Evolutionary conservation across 2,888 invertebrate genomes (phyloP).

Genomic region (Melipona bicolor): DNA sequence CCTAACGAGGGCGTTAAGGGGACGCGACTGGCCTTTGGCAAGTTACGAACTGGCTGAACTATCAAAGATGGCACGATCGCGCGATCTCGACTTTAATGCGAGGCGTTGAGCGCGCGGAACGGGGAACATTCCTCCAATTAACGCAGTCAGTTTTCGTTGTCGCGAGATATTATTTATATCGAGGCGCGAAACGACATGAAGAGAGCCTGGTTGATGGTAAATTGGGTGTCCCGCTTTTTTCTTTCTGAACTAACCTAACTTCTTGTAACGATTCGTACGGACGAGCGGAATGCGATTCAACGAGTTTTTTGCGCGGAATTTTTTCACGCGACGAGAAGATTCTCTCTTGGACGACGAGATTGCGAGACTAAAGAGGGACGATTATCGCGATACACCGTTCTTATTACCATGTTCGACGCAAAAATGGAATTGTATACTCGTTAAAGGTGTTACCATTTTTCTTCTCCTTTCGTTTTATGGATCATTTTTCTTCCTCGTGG

Average conservation of each 20-base stretch:
- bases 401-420: constrained; percentile 44
- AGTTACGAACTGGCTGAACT: constrained; percentile 35
- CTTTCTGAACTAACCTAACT: not conserved
- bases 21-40: constrained; percentile 22
- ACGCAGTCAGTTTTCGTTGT: not conserved
- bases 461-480: constrained; percentile 13
- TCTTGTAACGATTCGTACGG: not conserved
- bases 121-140: not conserved
- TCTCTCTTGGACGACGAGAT: constrained; percentile 7
- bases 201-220: too few relatives aligned
- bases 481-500: constrained; percentile 24
- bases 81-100: constrained; percentile 1
- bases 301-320: constrained; percentile 13
- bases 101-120: not conserved
- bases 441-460: constrained; percentile 29
- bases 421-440: constrained; percentile 28
- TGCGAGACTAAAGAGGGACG: not conserved
- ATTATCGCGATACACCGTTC: constrained; percentile 30
- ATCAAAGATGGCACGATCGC: constrained; percentile 18
- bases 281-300: constrained; percentile 23
- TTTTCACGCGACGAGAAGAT: not conserved
- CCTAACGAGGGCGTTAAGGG: constrained; percentile 61
- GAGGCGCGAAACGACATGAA: not conserved
- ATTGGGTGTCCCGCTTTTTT: not conserved
- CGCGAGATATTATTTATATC: not conserved